phyloP scores from a whole-genome alignment of 1,140 invertebrate genomes.

The Wasmannia auropunctata region DNA sequence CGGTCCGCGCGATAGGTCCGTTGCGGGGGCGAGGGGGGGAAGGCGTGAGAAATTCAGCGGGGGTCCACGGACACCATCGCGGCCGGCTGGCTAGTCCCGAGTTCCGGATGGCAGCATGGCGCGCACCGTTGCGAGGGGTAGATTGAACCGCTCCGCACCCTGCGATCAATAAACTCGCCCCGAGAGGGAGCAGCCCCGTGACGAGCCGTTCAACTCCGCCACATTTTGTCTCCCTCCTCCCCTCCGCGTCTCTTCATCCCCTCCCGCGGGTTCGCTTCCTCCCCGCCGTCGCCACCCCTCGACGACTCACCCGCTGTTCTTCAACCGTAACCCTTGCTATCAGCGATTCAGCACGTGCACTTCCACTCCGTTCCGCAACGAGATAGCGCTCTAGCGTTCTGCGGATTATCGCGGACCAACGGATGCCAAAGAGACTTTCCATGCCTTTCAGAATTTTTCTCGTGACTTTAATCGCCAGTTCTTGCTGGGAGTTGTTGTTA shows the following conservation, averaged over 20 bases:
- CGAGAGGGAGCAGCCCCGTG: constrained; percentile 73
- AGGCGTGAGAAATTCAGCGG: constrained; percentile 33
- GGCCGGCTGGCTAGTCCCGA: constrained; percentile 33
- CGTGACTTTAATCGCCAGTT: not conserved
- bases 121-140: constrained; percentile 69
- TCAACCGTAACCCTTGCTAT: constrained; percentile 58
- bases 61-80: constrained; percentile 23
- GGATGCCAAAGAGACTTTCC: constrained; percentile 27
- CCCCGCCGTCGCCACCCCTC: constrained; percentile 11
- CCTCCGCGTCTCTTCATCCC: not conserved
- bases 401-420: constrained; percentile 49
- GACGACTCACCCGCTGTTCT: constrained; percentile 9
- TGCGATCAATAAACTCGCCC: constrained; percentile 76
- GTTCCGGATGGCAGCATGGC: constrained; percentile 69
- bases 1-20: no score
- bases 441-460: constrained; percentile 26
- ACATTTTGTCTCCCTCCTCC: constrained; percentile 35
- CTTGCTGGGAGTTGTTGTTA: not conserved
- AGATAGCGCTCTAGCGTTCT: constrained; percentile 49
- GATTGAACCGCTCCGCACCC: constrained; percentile 74
- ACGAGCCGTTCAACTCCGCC: constrained; percentile 67
- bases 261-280: constrained; percentile 6
- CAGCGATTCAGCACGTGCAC: constrained; percentile 74
- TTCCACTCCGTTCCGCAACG: constrained; percentile 44
- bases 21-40: not conserved